Base-by-base conservation (phyloP, 2,888 invertebrate genomes). In the Alloplasta piceator region DNA sequence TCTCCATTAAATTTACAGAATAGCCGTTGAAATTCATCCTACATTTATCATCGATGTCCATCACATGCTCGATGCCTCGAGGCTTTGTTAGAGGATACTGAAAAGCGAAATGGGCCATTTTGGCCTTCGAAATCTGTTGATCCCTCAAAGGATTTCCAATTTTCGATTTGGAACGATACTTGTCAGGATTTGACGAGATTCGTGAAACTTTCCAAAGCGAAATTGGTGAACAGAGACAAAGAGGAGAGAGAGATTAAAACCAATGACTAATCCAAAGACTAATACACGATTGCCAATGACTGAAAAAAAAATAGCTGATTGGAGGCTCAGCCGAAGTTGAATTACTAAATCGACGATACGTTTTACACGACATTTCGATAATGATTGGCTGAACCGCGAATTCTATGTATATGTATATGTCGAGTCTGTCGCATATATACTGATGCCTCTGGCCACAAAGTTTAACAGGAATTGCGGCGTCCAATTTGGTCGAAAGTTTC, bases 391-490 rank as follows among this genome's bases (percentile, higher is more conserved):
- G 16, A 56, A n/a, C 43, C 14, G 36, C 7, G 16, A 36, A 52
- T 12, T 12, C 12, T 36, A 56, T 39, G n/a, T 56, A 56, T 56
- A 41, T 26, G 16, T 68, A 6, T 12, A 52, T n/a, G n/a, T n/a
- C n/a, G n/a, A n/a, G n/a, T 26, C 26, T 26, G 26, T 26, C 26
- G 3, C 52, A 67, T 52, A 39, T 12, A 36, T 48, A 6, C 39
- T 60, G 36, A 50, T 67, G 63, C 36, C 52, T 50, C 74, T 66
- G 67, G 64, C 66, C 74, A 63, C 61, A 56, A 78, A 82, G 82
- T 82, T 82, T 82, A 78, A 78, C 75, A 71, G 71, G 82, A 71
- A 82, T 72, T 82, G 75, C 67, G 82, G 82, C 63, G 66, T 78
- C 50, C 82, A 82, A 71, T 78, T 82, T 60, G 78, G 82, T 71